Base-by-base conservation (phyloP, 2,888 invertebrate species). In the Tinea semifulvella region DNA sequence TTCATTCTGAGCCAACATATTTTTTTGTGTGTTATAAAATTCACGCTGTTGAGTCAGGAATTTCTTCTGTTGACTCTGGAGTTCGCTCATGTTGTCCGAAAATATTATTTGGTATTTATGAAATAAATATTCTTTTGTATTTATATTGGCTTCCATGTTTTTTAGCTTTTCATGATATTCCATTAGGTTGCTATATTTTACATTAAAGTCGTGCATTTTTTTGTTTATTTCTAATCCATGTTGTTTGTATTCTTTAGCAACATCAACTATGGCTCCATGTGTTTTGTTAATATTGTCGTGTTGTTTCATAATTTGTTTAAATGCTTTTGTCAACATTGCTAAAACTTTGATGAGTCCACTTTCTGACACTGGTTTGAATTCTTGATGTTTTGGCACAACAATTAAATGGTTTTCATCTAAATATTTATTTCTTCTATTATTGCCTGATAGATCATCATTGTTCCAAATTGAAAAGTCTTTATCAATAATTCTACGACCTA, bases 241-340 rank as follows among this genome's bases (percentile, higher is more conserved):
- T 50, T 62, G 63, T 2, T 55, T 50, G 26, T 76, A 68, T 22
- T 66, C 61, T 1, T 68, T 60, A 42, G 66, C 68, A 0, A 68
- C 49, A 4, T 53, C 55, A 0, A 56, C 53, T 11, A 77, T 50
- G 46, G 61, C 65, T 7, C 52, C 54, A 8, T 75, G 65, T 20
- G 74, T 70, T 2, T 53, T 50, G 53, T 69, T 75, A 0, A 80
- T 72, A 46, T 72, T 68, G 1, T 51, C 58, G 14, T 77, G 75
- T 45, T 80, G 76, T 45, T 61, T 73, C 60, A 68, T 73, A 6
- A 76, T 68, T 45, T 69, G 79, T 46, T 74, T 77, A 27, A 77
- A 77, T 0, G 75, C 72, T 48, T 68, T 75, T 0, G 77, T 70
- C 1, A 80, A 49, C 63, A 75, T 70, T 1, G 74, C 57, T 1